A percentile compares a stretch with the other conserved stretches of the same genome.
Conservation (phyloP, 2,797 vertebrate species). For the Silurus aristotelis region DNA sequence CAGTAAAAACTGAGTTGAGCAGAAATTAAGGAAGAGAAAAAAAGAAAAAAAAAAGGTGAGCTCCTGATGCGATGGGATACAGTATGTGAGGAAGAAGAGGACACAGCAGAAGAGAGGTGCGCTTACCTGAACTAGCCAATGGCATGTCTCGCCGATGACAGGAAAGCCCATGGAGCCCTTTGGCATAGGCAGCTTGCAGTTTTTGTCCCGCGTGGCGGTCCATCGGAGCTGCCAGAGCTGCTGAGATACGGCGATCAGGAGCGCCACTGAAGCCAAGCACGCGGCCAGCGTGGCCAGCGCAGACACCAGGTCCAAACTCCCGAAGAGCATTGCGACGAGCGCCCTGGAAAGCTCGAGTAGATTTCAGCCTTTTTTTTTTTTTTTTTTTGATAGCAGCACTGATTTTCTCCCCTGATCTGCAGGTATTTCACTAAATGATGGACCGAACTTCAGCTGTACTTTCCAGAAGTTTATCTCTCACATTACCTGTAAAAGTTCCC, state of each 20-base stretch:
- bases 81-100: background rate
- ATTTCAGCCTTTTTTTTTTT: slow-evolving; percentile 10
- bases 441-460: background rate
- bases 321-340: slow-evolving; percentile 84
- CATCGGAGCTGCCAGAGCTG: slow-evolving; percentile 96
- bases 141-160: slow-evolving; percentile 94
- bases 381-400: background rate
- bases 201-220: slow-evolving; percentile 93
- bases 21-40: background rate
- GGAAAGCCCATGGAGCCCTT: slow-evolving; percentile 98
- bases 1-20: background rate
- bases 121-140: slow-evolving; percentile 97
- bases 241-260: slow-evolving; percentile 91
- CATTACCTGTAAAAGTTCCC: background rate
- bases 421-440: slow-evolving; percentile 27
- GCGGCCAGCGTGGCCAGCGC: slow-evolving; percentile 92
- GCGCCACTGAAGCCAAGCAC: slow-evolving; percentile 90
- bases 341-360: slow-evolving; percentile 13
- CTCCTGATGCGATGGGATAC: slow-evolving; percentile 17
- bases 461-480: slow-evolving; percentile 2
- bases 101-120: slow-evolving; percentile 16
- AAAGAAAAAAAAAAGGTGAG: background rate
- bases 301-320: slow-evolving; percentile 90
- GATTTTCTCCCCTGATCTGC: background rate
- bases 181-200: slow-evolving; percentile 93